Evolutionary conservation across 2,797 vertebrate species (phyloP), one percentile per base, ranked within the genome.

Genomic region (Dromococcyx pavoninus): DNA sequence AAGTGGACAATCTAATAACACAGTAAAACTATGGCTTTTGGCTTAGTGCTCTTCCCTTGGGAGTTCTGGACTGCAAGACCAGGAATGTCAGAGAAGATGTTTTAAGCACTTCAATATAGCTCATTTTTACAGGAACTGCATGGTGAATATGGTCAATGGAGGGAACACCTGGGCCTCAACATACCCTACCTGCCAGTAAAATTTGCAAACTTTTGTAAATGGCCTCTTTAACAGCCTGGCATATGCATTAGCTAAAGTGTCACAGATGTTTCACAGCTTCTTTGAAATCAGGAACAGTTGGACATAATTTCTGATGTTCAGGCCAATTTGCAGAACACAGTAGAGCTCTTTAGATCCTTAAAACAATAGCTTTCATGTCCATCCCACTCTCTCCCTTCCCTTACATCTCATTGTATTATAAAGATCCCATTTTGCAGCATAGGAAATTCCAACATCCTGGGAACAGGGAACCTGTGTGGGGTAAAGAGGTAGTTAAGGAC

Each of bases 201-300:
- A 93, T 43, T 17, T 76, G 65, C 61, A 91, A 46, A 86, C 88
- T 95, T 93, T 91, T 66, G n/a, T 79, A 86, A 88, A 92, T 35
- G 53, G 91, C 37, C 82, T 88, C 88, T 93, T 78, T 51, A 93
- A 51, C 70, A 79, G 50, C 58, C 33, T 66, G 56, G 24, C 35
- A 50, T 70, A 58, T 6, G 35, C 18, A 35, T 86, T 79, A 93
- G 80, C 81, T 71, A 61, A 91, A 81, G 56, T 25, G 82, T 46
- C 87, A 74, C 84, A 95, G 86, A 53, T 95, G 84, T 83, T 95
- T 71, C 54, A 79, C 64, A 93, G 89, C 83, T 89, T 72, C 37
- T 74, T 23, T 27, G 85, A 89, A 89, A 65, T 6, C 12, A n/a
- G 62, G 53, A 89, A 84, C 71, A 84, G 77, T 86, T 86, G 76